Evolutionary conservation across 37 sponge, comb jelly and placozoan species (phyloP).

Genomic region (Eunapius fragilis): DNA sequence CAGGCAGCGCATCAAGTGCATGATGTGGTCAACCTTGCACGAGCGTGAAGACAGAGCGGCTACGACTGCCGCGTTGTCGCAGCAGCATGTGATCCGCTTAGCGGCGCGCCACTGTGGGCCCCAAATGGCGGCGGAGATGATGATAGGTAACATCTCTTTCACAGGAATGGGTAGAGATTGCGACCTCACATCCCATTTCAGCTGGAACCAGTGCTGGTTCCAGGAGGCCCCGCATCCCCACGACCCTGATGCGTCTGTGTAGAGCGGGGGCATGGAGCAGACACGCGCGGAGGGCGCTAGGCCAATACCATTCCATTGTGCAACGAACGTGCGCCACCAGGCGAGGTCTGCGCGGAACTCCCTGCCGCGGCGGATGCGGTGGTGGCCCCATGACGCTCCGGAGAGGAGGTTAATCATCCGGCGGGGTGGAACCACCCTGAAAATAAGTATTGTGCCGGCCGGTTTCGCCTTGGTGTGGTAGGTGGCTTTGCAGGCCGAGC

Average conservation of each 20-base stretch:
- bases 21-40: slow-evolving; percentile 9
- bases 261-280: not conserved
- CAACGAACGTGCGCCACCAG: slow-evolving; percentile 33
- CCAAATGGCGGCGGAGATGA: slow-evolving; percentile 45
- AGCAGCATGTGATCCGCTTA: not conserved
- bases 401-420: slow-evolving; percentile 14
- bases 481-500: too few species aligned
- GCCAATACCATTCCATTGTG: slow-evolving; percentile 25
- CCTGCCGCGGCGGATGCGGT: slow-evolving; percentile 22
- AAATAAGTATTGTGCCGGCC: slow-evolving; percentile 14
- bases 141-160: slow-evolving; percentile 35
- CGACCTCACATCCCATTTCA: slow-evolving; percentile 16
- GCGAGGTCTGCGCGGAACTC: slow-evolving; percentile 19
- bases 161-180: slow-evolving; percentile 6
- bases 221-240: slow-evolving; percentile 40
- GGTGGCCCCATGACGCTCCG: not conserved
- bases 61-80: slow-evolving; percentile 55
- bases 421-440: slow-evolving; percentile 7
- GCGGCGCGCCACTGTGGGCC: slow-evolving; percentile 28
- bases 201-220: slow-evolving; percentile 43
- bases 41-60: slow-evolving; percentile 5
- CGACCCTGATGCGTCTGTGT: slow-evolving; percentile 35
- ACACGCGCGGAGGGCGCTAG: not conserved
- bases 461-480: too few species aligned
- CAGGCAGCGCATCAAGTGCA: slow-evolving; percentile 48